Percentiles rank a stretch among this genome's conserved stretches.
phyloP scores from a whole-genome alignment of 1,140 invertebrate genomes.

The Lepidurus packardi region DNA sequence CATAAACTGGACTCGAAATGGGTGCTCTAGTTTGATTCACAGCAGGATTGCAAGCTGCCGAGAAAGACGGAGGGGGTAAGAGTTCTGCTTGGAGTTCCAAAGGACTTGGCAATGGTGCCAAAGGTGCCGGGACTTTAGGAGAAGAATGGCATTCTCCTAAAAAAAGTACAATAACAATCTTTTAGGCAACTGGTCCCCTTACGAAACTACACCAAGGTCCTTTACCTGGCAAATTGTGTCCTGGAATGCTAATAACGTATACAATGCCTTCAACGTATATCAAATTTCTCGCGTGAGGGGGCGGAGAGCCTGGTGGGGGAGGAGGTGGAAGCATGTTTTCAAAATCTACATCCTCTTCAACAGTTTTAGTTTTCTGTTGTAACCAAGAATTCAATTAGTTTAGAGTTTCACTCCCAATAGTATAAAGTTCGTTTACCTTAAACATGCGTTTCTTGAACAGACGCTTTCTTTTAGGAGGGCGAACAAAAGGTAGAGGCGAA shows the following conservation, averaged over 20 bases:
- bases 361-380: neutral
- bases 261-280: neutral
- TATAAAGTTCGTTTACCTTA: neutral
- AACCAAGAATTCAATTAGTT: neutral
- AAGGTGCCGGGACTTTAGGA: neutral
- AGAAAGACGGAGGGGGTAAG: neutral
- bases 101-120: slow-evolving; percentile 10
- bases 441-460: neutral
- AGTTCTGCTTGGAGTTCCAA: slow-evolving; percentile 12
- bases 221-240: neutral
- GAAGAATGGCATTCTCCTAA: slow-evolving; percentile 4
- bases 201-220: neutral
- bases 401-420: too few species aligned
- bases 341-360: slow-evolving; percentile 25
- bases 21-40: slow-evolving; percentile 1
- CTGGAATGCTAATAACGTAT: neutral
- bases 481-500: slow-evolving; percentile 52
- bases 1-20: neutral
- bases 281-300: slow-evolving; percentile 4
- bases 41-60: neutral
- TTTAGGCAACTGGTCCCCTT: neutral
- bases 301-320: slow-evolving; percentile 32
- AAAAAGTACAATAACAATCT: neutral
- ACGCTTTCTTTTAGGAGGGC: neutral
- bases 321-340: slow-evolving; percentile 29